Conservation (phyloP, 2,888 invertebrate species). For the Epiblema foenella region DNA sequence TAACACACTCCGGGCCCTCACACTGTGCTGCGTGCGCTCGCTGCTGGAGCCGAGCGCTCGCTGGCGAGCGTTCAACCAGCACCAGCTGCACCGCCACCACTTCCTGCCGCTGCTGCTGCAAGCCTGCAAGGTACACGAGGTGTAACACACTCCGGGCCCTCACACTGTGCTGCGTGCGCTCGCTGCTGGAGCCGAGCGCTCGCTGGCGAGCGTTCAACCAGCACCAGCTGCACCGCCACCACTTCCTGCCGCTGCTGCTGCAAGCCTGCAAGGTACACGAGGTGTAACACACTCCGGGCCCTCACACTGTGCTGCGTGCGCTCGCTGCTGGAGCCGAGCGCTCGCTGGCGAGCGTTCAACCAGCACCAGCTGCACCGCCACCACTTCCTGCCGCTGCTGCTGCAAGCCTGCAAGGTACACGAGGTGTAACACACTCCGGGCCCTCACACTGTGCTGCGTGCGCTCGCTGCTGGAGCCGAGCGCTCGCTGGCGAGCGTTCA, state of each 20-base stretch:
- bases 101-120: slow-evolving; percentile 87
- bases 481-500: slow-evolving; percentile 88
- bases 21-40: slow-evolving; percentile 71
- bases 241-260: slow-evolving; percentile 86
- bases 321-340: slow-evolving; percentile 85
- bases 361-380: slow-evolving; percentile 88
- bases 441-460: slow-evolving; percentile 66
- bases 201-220: slow-evolving; percentile 89
- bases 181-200: slow-evolving; percentile 85
- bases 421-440: slow-evolving; percentile 52
- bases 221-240: slow-evolving; percentile 87
- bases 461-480: slow-evolving; percentile 85
- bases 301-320: slow-evolving; percentile 70
- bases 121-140: slow-evolving; percentile 85
- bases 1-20: slow-evolving; percentile 59
- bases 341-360: slow-evolving; percentile 88
- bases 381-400: slow-evolving; percentile 86
- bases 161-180: slow-evolving; percentile 70
- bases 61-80: slow-evolving; percentile 88
- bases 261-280: slow-evolving; percentile 86
- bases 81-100: slow-evolving; percentile 87
- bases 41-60: slow-evolving; percentile 87
- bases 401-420: slow-evolving; percentile 87
- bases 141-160: slow-evolving; percentile 58
- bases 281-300: slow-evolving; percentile 54